Conservation (phyloP, 2,888 invertebrate genomes). For the Drosophila falleni region DNA sequence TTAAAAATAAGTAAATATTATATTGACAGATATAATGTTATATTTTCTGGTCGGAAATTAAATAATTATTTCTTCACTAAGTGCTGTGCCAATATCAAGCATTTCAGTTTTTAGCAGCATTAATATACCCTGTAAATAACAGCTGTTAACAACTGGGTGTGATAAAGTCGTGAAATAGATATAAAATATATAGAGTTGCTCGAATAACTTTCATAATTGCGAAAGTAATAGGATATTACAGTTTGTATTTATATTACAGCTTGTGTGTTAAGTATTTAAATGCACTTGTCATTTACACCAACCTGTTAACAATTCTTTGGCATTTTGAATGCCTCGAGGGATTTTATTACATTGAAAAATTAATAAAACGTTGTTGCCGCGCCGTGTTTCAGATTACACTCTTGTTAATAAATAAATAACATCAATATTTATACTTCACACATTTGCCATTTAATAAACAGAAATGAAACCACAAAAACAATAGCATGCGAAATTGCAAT, state of each 20-base stretch:
- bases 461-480: slow-evolving; percentile 20
- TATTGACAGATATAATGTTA: background rate
- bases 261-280: slow-evolving; percentile 8
- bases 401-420: slow-evolving; percentile 63
- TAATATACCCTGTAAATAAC: slow-evolving; percentile 1
- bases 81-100: background rate
- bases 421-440: slow-evolving; percentile 63
- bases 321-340: slow-evolving; percentile 15
- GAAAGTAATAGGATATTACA: background rate
- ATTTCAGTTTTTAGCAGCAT: slow-evolving; percentile 10
- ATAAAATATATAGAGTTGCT: background rate
- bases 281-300: slow-evolving; percentile 18
- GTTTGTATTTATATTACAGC: background rate
- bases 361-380: slow-evolving; percentile 41
- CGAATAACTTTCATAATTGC: no score
- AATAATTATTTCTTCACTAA: slow-evolving; percentile 9
- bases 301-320: slow-evolving; percentile 43
- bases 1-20: background rate
- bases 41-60: slow-evolving; percentile 5
- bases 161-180: background rate
- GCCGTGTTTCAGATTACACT: slow-evolving; percentile 26
- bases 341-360: slow-evolving; percentile 37
- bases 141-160: background rate
- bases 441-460: slow-evolving; percentile 59
- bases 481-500: background rate